Base-by-base conservation (phyloP, 2,797 vertebrate species). In the Rhodeus uyekii region DNA sequence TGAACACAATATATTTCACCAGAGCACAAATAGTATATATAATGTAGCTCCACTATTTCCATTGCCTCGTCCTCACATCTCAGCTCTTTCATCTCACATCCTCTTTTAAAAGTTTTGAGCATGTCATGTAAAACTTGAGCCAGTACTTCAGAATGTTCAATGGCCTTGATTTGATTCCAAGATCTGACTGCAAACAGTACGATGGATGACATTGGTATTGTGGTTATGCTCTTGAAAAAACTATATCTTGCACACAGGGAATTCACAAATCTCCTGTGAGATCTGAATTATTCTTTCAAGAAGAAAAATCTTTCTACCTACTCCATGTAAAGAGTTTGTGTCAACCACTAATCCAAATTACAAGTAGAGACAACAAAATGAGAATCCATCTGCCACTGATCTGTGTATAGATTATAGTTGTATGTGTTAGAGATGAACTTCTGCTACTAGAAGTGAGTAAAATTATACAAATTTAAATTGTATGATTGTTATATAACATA, bases 151-250 rank as follows among this genome's bases (percentile, higher is more conserved):
- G 19, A 24, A 29, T 75, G 36, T 84, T 80, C 53, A 79, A 60
- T 60, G 27, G 10, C 64, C 64, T 72, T 79, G 65, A 50, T 71
- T 81, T 73, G 39, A 82, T 50, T 78, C 60, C 60, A 65, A 85
- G 60, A 81, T 72, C 44, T 64, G 36, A 65, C 78, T 81, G 71
- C 50, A 78, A 64, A 74, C 18, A n/a, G 16, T 18, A 36, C 73
- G 46, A 77, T 67, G 48, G 48, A 77, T 73, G 44, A 55, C 27
- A 34, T n/a, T 76, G 64, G 19, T 44, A 16, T 50, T 50, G 64
- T 27, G n/a, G 64, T 27, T 34, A 42, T 64, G 44, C 74, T 78
- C 60, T 60, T 61, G 24, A 36, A 76, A 71, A 84, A 76, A 44
- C 82, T 82, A 46, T 69, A 38, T 27, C 13, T 78, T 63, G 42